Evolutionary conservation across 2,797 vertebrate genomes (phyloP).

Genomic region (Scleropages formosus): DNA sequence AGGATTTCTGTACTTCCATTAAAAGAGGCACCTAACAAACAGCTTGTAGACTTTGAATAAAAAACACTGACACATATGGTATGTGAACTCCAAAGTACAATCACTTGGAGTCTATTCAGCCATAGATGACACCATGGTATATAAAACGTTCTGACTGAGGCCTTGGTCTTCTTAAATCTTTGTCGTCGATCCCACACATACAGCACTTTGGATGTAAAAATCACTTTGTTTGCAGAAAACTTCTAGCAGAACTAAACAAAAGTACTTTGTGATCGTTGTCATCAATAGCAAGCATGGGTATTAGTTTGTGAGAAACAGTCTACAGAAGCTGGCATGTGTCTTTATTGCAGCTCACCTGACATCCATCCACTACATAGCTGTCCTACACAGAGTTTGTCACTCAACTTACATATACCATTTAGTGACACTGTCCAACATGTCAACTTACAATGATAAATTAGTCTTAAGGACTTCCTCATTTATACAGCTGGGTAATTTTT

Average conservation of each 20-base stretch:
- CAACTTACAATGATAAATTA: too few species aligned
- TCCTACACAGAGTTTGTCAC: too few species aligned
- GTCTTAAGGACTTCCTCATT: too few species aligned
- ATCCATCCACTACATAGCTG: too few species aligned
- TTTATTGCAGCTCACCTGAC: too few species aligned
- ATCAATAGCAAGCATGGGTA: neutral
- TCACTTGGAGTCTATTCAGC: neutral
- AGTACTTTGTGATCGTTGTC: neutral
- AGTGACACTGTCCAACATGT: too few species aligned
- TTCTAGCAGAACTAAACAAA: neutral
- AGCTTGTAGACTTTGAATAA: slow-evolving; percentile 5
- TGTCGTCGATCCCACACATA: neutral
- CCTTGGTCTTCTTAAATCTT: slow-evolving; percentile 1
- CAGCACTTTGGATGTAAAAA: slow-evolving; percentile 11
- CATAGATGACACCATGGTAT: slow-evolving; percentile 1
- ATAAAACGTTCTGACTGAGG: slow-evolving; percentile 3
- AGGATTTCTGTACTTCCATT: neutral
- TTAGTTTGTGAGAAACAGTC: neutral
- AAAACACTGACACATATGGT: slow-evolving; percentile 4
- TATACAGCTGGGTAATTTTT: too few species aligned
- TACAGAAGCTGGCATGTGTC: too few species aligned
- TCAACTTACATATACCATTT: too few species aligned
- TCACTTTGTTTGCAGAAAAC: neutral
- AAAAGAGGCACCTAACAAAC: slow-evolving; percentile 18
- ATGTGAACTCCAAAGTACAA: slow-evolving; percentile 8